Evolutionary conservation across 2,888 invertebrate species (phyloP).

Genomic region (Troides helena): DNA sequence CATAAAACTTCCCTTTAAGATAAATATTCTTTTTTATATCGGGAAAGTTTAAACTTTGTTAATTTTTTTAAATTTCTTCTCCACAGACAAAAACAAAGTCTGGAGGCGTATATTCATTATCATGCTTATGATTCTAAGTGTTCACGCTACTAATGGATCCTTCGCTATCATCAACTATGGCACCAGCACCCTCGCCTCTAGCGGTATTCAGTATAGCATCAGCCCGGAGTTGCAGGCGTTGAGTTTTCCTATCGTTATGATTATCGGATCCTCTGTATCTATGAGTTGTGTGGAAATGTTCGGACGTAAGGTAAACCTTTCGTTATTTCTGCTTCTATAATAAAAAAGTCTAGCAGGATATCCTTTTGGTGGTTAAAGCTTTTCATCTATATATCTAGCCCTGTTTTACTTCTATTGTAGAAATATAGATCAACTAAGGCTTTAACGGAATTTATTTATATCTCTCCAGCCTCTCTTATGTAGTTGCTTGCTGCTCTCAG

Average conservation of each 20-base stretch:
- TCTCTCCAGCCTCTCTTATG: slow-evolving; percentile 42
- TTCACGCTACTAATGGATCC: slow-evolving; percentile 52
- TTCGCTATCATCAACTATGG: slow-evolving; percentile 56
- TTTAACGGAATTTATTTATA: too few species aligned
- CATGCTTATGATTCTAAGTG: slow-evolving; percentile 40
- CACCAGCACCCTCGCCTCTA: slow-evolving; percentile 49
- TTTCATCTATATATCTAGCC: too few species aligned
- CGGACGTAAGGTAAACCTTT: slow-evolving; percentile 56
- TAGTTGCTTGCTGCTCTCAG: slow-evolving; percentile 36
- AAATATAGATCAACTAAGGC: too few species aligned
- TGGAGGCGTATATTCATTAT: slow-evolving; percentile 53
- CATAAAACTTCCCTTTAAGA: too few species aligned
- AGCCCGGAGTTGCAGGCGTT: slow-evolving; percentile 57
- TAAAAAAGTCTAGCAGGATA: too few species aligned
- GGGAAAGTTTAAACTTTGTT: too few species aligned
- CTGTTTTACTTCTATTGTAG: too few species aligned
- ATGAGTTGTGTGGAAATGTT: slow-evolving; percentile 58
- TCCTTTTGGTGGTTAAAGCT: too few species aligned
- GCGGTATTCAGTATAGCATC: slow-evolving; percentile 54
- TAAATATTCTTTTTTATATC: too few species aligned
- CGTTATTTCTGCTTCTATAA: too few species aligned
- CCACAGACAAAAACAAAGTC: slow-evolving; percentile 51
- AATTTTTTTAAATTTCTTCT: neutral
- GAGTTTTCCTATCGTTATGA: slow-evolving; percentile 60
- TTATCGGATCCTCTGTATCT: slow-evolving; percentile 53